Base-by-base conservation (phyloP, 1,140 invertebrate species). In the Drosophila asahinai region DNA sequence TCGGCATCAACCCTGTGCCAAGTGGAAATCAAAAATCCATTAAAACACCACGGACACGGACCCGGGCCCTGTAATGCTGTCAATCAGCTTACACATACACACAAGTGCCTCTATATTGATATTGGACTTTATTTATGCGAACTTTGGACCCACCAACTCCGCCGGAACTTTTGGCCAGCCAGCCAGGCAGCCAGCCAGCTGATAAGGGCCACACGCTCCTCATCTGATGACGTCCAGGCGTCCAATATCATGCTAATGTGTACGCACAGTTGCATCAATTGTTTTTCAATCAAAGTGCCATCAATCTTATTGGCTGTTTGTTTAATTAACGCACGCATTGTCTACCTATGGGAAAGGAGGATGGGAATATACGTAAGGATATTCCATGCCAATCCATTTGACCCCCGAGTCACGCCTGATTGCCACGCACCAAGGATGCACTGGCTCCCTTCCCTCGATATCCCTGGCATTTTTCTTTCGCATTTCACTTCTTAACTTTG, bases 281-380 rank as follows among this genome's bases (percentile, higher is more conserved):
- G 90, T 91, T 91, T 92, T 91, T 80, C 86, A 90, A 91, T 91
- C 89, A 92, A 86, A 66, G 80, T 77, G 81, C 73, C 83, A 91
- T 91, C 90, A 92, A 91, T 91, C 90, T 91, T 91, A 59, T 80
- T 68, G 64, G 78, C 87, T 90, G 86, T 90, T 90, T 90, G 86
- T 90, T 90, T 90, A 90, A 90, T 90, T 90, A 90, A 90, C 86
- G 81, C 55, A 82, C 79, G 71, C 71, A 58, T 73, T 72, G 66
- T 68, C 71, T 77, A 86, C 72, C 77, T 86, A 60, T 36, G 36
- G 33, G 19, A 36, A 64, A 19, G 51, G 58, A 38, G 25, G 12
- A 1, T 36, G n/a, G 11, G 14, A 12, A 65, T 25, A 71, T 74
- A 78, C 66, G 55, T 63, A 51, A 45, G 57, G 59, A 79, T 71